Evolutionary conservation across 2,888 invertebrate species (phyloP).

Genomic region (Hemithea aestivaria): DNA sequence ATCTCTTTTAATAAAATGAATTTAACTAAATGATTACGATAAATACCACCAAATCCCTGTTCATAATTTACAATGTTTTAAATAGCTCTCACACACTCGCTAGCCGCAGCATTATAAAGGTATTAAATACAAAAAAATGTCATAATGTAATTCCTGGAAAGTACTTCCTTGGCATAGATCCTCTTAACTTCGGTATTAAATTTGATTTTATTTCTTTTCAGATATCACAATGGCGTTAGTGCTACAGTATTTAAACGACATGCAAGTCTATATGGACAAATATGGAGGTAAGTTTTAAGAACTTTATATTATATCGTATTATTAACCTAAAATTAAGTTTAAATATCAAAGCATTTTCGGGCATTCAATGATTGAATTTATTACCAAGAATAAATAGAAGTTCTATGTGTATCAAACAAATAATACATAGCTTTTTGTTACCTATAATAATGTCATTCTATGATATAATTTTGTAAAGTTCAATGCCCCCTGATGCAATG

Average conservation of each 20-base stretch:
- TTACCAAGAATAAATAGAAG: no score
- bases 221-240: constrained; percentile 85
- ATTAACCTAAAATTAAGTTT: not conserved
- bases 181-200: constrained; percentile 30
- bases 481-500: no score
- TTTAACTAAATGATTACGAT: constrained; percentile 5
- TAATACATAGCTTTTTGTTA: no score
- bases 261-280: constrained; percentile 89
- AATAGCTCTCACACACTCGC: not conserved
- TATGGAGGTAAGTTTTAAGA: constrained; percentile 84
- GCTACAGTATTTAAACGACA: constrained; percentile 87
- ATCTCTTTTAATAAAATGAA: constrained; percentile 13
- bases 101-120: no score
- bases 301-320: constrained; percentile 4
- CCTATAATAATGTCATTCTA: no score
- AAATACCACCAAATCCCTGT: not conserved
- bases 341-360: no score
- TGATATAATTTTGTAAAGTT: no score
- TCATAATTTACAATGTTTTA: constrained; percentile 6
- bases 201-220: constrained; percentile 20
- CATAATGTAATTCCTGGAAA: not conserved
- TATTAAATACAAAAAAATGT: no score
- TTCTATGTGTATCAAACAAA: no score
- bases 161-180: constrained; percentile 24
- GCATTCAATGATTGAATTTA: no score